A percentile compares a stretch with the other conserved stretches of the same genome.
Evolutionary conservation across 2,888 invertebrate species (phyloP).

Genomic region (Agapetus fuscipes): DNA sequence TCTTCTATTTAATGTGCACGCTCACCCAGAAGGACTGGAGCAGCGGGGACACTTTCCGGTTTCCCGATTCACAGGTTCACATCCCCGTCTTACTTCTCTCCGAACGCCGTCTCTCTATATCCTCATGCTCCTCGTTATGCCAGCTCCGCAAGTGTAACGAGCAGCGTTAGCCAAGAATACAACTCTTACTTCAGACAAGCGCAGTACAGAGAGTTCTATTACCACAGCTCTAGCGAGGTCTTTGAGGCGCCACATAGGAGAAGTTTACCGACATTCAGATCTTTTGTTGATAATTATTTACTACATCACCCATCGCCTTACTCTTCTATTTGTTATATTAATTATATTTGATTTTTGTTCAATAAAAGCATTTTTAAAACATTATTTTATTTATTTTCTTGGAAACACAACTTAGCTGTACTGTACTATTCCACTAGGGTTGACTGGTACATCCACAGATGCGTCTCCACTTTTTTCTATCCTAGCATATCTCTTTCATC

Average conservation of each 20-base stretch:
- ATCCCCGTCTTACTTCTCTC: conserved; percentile 21
- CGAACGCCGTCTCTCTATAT: conserved; percentile 24
- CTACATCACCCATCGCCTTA: conserved; percentile 5
- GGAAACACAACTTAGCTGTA: too few species aligned
- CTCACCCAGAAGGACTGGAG: conserved; percentile 32
- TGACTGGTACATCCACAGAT: too few species aligned
- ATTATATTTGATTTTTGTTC: conserved; percentile 8
- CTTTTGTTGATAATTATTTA: conserved; percentile 4
- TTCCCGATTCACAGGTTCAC: conserved; percentile 46
- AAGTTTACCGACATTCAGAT: neutral
- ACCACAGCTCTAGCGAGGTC: conserved; percentile 4
- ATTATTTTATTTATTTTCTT: conserved; percentile 4
- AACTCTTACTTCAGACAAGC: too few species aligned
- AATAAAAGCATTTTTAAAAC: conserved; percentile 5
- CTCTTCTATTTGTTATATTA: conserved; percentile 18
- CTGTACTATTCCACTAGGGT: too few species aligned
- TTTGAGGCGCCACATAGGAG: neutral
- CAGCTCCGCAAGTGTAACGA: conserved; percentile 1
- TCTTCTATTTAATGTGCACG: neutral
- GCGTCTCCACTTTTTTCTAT: too few species aligned
- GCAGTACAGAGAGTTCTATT: too few species aligned
- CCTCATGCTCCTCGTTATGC: neutral
- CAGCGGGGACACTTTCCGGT: conserved; percentile 39
- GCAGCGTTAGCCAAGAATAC: conserved; percentile 1
- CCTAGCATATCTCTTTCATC: too few species aligned